These are phyloP conservation scores for Hiodon alosoides DNA, from an alignment of 2,113 vertebrate genomes.

Conservation along the genomic window DNA sequence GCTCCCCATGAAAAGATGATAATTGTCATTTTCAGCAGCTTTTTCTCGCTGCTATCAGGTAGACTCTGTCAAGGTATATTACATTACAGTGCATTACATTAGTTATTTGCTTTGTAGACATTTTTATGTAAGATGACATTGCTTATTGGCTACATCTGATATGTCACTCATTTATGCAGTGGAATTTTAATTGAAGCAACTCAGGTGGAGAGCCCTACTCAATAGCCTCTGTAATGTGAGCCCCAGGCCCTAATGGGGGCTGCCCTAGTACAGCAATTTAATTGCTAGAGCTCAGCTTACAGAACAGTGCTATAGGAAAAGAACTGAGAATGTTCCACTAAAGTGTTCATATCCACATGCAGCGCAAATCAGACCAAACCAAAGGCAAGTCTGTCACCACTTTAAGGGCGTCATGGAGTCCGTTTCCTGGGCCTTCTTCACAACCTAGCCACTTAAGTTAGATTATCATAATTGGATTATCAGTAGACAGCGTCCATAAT, in stretches of 20 bases:
- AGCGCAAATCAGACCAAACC: too few relatives aligned
- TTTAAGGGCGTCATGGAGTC: too few relatives aligned
- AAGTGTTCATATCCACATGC: too few relatives aligned
- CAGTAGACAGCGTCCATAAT: too few relatives aligned
- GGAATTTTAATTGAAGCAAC: not conserved
- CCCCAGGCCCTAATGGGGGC: not conserved
- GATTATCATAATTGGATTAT: too few relatives aligned
- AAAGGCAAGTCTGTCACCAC: too few relatives aligned
- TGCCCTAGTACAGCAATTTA: not conserved
- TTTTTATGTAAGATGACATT: slow-evolving; percentile 5
- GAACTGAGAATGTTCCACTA: too few relatives aligned
- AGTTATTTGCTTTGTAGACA: slow-evolving; percentile 13
- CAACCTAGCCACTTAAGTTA: too few relatives aligned
- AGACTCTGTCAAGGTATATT: slow-evolving; percentile 17
- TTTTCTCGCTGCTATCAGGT: slow-evolving; percentile 8
- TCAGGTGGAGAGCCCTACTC: not conserved
- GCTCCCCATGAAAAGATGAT: slow-evolving; percentile 10
- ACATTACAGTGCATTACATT: slow-evolving; percentile 17
- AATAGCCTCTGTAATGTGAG: not conserved
- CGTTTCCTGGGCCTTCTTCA: too few relatives aligned
- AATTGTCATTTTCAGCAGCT: slow-evolving; percentile 23
- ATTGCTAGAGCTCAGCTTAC: not conserved
- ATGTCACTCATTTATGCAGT: not conserved
- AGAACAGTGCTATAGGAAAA: too few relatives aligned
- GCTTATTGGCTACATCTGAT: slow-evolving; percentile 16